These are phyloP conservation scores for Cecropterus lyciades DNA, from an alignment of 1,140 invertebrate genomes.

Conservation along the genomic window DNA sequence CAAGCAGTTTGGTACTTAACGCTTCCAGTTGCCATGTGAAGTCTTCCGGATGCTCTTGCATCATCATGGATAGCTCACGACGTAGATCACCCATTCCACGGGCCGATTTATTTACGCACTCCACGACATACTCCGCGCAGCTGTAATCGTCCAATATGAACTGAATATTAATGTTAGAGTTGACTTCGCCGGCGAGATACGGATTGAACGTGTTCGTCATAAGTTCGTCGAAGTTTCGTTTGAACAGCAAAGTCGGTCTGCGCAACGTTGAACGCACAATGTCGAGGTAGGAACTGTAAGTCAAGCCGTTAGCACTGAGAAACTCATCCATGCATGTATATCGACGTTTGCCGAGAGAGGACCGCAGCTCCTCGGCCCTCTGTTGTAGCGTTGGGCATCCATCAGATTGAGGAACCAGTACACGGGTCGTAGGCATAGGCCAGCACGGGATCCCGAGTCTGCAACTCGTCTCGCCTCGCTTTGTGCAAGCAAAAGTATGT, in stretches of 20 bases:
- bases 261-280: conserved; percentile 57
- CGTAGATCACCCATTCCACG: conserved; percentile 65
- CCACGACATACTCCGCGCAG: conserved; percentile 55
- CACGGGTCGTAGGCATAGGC: conserved; percentile 56
- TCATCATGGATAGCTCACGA: conserved; percentile 57
- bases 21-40: conserved; percentile 52
- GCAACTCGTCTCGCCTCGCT: conserved; percentile 59
- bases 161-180: conserved; percentile 69
- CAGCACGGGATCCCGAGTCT: conserved; percentile 61
- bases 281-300: conserved; percentile 53
- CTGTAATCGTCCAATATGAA: conserved; percentile 71
- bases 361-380: conserved; percentile 53
- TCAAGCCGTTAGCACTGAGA: conserved; percentile 53
- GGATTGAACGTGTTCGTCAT: conserved; percentile 66
- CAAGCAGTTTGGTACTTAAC: conserved; percentile 64
- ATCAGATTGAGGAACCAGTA: conserved; percentile 58
- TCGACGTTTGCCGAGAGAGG: conserved; percentile 48
- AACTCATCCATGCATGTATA: conserved; percentile 53
- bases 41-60: conserved; percentile 60
- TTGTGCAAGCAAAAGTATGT: conserved; percentile 63
- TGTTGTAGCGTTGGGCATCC: conserved; percentile 50
- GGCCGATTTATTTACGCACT: conserved; percentile 72
- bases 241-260: conserved; percentile 52
- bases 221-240: conserved; percentile 54
- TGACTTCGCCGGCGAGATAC: conserved; percentile 51